These are phyloP conservation scores for Hermetia illucens DNA, from an alignment of 1,140 invertebrate genomes.

Conservation along the genomic window DNA sequence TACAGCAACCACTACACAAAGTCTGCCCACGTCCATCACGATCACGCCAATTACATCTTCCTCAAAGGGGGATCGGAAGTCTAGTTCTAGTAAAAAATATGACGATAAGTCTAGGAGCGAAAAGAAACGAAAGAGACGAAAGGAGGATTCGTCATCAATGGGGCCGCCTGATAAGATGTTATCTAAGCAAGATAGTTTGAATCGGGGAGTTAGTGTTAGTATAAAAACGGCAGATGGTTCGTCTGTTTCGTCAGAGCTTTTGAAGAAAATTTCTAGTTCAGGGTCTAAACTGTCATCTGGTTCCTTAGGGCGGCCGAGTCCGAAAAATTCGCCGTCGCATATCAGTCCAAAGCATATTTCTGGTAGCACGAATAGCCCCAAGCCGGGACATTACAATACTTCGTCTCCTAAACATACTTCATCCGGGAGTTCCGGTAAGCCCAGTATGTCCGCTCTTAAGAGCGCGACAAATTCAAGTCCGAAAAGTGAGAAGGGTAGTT, in stretches of 20 bases:
- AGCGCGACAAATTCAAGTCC: constrained; percentile 41
- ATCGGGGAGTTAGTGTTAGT: constrained; percentile 45
- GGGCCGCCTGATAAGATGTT: constrained; percentile 65
- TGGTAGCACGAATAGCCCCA: constrained; percentile 39
- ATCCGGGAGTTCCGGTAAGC: constrained; percentile 59
- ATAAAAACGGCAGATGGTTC: constrained; percentile 57
- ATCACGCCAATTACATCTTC: constrained; percentile 62
- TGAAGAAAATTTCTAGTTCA: constrained; percentile 52
- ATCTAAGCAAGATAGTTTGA: constrained; percentile 6
- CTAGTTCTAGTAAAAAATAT: constrained; percentile 32
- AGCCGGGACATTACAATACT: constrained; percentile 49
- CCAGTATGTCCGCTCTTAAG: constrained; percentile 76
- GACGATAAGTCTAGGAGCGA: constrained; percentile 53
- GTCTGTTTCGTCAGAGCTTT: constrained; percentile 30
- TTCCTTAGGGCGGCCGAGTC: constrained; percentile 47
- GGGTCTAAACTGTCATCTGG: constrained; percentile 45
- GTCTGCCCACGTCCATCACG: constrained; percentile 51
- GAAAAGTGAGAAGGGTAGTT: constrained; percentile 27
- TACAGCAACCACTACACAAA: constrained; percentile 33
- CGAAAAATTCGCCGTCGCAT: constrained; percentile 61
- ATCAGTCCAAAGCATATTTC: constrained; percentile 55
- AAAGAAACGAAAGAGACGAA: constrained; percentile 63
- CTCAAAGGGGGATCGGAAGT: not conserved
- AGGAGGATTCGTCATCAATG: constrained; percentile 62
- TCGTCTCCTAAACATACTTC: constrained; percentile 62